Conservation (phyloP, 2,888 invertebrate species). For the Cyclophora punctaria region DNA sequence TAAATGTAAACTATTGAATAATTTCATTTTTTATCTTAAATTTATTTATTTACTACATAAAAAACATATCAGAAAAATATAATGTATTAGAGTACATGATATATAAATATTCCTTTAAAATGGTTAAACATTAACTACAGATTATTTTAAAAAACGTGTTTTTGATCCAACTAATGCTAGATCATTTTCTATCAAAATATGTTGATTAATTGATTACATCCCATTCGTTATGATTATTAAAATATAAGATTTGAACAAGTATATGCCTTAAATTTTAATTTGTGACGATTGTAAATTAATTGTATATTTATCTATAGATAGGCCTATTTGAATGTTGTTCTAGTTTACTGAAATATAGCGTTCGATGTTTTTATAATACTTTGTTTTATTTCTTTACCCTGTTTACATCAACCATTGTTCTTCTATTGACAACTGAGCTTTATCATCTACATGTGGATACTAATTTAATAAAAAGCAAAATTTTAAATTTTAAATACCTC, state of each 20-base stretch:
- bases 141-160: background rate
- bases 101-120: too few species aligned
- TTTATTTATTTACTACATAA: constrained; percentile 23
- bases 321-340: constrained; percentile 66
- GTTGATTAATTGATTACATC: too few species aligned
- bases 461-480: too few species aligned
- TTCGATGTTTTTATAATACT: constrained; percentile 59
- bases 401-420: too few species aligned
- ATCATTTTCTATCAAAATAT: too few species aligned
- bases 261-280: constrained; percentile 29
- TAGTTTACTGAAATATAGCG: constrained; percentile 66
- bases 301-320: constrained; percentile 34
- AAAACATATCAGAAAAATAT: constrained; percentile 34
- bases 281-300: constrained; percentile 15
- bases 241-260: constrained; percentile 19
- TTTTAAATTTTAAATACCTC: too few species aligned
- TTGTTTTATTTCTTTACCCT: constrained; percentile 33
- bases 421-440: too few species aligned
- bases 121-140: background rate
- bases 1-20: constrained; percentile 49
- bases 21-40: constrained; percentile 2
- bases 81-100: background rate
- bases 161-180: background rate
- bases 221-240: background rate
- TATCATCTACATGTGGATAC: too few species aligned